phyloP scores from a whole-genome alignment of 1,140 invertebrate genomes.

The Ylistrum balloti region DNA sequence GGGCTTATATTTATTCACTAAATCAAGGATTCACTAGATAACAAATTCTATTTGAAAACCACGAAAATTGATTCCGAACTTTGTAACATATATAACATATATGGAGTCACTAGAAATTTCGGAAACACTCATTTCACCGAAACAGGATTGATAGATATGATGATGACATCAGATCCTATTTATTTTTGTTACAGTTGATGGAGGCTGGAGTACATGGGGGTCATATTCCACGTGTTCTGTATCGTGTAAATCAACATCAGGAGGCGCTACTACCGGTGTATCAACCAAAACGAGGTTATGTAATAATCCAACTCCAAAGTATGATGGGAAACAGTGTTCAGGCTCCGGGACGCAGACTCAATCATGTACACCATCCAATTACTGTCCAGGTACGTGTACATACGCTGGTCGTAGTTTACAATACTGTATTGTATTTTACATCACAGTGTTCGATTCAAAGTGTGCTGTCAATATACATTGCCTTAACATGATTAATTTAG shows the following conservation, averaged over 20 bases:
- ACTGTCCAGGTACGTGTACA: conserved; percentile 54
- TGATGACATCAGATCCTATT: neutral
- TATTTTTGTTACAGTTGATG: conserved; percentile 81
- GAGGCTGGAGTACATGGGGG: conserved; percentile 86
- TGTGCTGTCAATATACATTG: too few relatives aligned
- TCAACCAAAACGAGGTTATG: conserved; percentile 47
- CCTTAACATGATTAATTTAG: too few relatives aligned
- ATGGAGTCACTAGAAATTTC: too few relatives aligned
- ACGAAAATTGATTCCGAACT: too few relatives aligned
- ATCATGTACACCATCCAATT: conserved; percentile 43
- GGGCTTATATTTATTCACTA: too few relatives aligned
- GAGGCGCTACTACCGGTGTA: conserved; percentile 17
- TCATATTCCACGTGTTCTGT: conserved; percentile 86
- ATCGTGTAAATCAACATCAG: conserved; percentile 82
- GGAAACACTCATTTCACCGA: too few relatives aligned
- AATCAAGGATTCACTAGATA: too few relatives aligned
- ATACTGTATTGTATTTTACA: too few relatives aligned
- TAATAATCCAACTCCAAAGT: conserved; percentile 53
- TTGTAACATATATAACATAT: too few relatives aligned
- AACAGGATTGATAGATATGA: too few relatives aligned
- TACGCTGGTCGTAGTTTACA: too few relatives aligned
- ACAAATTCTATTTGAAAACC: too few relatives aligned
- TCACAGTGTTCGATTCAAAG: neutral
- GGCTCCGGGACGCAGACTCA: neutral
- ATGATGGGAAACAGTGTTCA: conserved; percentile 53